These are phyloP conservation scores for Setophaga petechia DNA, from an alignment of 2,113 vertebrate genomes.

Conservation along the genomic window DNA sequence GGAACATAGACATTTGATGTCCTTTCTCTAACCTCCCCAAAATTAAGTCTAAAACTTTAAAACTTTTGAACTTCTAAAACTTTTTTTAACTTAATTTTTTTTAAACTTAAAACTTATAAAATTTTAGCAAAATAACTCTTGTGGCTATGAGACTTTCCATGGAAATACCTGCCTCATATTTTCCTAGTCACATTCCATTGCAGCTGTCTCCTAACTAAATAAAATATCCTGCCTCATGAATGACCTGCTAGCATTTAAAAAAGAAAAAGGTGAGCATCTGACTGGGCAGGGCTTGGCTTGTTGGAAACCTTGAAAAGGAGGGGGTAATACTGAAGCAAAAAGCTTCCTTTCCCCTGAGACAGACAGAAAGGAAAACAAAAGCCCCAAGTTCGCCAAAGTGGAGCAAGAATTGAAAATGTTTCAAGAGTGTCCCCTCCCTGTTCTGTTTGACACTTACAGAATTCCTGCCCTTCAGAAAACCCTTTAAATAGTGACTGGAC, in stretches of 20 bases:
- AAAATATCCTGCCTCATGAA: background rate
- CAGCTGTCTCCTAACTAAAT: background rate
- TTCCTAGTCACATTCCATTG: background rate
- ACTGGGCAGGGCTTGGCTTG: background rate
- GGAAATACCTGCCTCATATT: conserved; percentile 1
- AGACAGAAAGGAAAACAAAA: background rate
- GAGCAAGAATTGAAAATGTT: background rate
- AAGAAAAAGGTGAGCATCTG: background rate
- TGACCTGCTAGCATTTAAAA: background rate
- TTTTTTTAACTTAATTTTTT: no score
- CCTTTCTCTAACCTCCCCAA: background rate
- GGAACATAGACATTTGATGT: background rate
- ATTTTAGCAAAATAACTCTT: background rate
- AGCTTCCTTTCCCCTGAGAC: background rate
- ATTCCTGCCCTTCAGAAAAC: background rate
- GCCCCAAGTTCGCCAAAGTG: background rate
- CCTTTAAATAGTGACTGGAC: background rate
- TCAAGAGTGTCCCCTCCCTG: background rate
- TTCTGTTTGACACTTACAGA: background rate
- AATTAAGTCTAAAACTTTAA: background rate
- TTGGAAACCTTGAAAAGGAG: background rate
- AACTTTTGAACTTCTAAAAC: no score
- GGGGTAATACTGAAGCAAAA: background rate
- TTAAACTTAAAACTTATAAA: background rate
- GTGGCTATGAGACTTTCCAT: background rate